Conservation (phyloP, 2,888 invertebrate species). For the Pyrocoelia pectoralis region DNA sequence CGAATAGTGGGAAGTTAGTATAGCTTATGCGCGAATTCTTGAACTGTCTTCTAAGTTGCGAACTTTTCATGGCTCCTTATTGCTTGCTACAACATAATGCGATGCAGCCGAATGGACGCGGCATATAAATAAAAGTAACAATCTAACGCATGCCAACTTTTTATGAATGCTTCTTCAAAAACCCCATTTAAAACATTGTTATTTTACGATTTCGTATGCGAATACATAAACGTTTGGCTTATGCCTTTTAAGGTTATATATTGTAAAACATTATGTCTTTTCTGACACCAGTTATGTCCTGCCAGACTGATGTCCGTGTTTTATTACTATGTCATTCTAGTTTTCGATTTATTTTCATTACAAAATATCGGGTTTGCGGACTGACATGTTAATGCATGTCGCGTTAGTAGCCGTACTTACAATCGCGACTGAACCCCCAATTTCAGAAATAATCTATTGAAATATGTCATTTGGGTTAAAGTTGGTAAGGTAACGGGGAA, state of each 20-base stretch:
- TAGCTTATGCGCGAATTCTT: constrained; percentile 35
- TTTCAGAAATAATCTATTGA: constrained; percentile 25
- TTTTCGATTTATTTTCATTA: constrained; percentile 35
- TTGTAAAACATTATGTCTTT: constrained; percentile 52
- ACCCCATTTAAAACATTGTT: constrained; percentile 50
- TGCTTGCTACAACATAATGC: constrained; percentile 38
- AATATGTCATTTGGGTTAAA: constrained; percentile 36
- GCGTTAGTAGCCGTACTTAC: neutral
- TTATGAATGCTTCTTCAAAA: constrained; percentile 49
- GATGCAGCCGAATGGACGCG: constrained; percentile 25
- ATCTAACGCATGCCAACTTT: constrained; percentile 47
- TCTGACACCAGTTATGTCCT: constrained; percentile 46
- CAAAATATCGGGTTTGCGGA: constrained; percentile 12
- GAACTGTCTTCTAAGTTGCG: constrained; percentile 37
- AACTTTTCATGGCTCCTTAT: constrained; percentile 42
- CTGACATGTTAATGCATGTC: neutral
- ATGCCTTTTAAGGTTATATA: constrained; percentile 50
- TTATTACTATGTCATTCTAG: constrained; percentile 40
- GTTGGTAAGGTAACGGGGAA: constrained; percentile 52
- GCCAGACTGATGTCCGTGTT: constrained; percentile 39
- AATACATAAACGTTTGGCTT: constrained; percentile 50
- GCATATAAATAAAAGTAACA: constrained; percentile 46
- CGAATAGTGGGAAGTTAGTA: constrained; percentile 34
- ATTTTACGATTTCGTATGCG: constrained; percentile 50
- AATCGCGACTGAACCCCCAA: neutral